Evolutionary conservation across 2,113 vertebrate species (phyloP).

Genomic region (Epinephelus moara): DNA sequence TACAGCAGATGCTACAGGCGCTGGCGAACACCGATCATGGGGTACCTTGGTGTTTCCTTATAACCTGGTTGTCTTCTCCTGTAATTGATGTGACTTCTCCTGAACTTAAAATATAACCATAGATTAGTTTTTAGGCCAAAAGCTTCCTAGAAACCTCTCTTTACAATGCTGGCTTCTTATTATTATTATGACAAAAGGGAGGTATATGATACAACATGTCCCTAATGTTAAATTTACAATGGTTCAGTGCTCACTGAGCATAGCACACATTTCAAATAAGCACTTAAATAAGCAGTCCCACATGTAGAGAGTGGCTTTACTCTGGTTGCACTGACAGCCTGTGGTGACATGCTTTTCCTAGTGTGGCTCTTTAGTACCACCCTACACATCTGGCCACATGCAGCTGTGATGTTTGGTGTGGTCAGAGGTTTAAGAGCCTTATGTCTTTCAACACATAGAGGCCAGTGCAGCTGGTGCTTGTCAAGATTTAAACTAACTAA

Average conservation of each 20-base stretch:
- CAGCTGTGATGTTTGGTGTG: not conserved
- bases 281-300: not conserved
- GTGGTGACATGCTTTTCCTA: not conserved
- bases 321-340: not conserved
- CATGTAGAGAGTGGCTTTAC: not conserved
- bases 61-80: not conserved
- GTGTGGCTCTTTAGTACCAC: not conserved
- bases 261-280: not conserved
- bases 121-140: not conserved
- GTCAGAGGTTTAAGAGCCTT: not conserved
- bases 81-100: not conserved
- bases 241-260: not conserved
- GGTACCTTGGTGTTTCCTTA: slow-evolving; percentile 74
- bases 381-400: not conserved
- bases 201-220: not conserved
- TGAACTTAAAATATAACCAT: not conserved
- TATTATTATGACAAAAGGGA: not conserved
- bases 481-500: not conserved
- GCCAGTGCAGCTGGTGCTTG: not conserved
- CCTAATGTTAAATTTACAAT: not conserved
- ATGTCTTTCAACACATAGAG: not conserved
- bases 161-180: not conserved
- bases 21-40: slow-evolving; percentile 87
- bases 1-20: slow-evolving; percentile 92
- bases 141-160: not conserved